These are phyloP conservation scores for Phalacrocorax aristotelis DNA, from an alignment of 2,113 vertebrate species.

Conservation along the genomic window DNA sequence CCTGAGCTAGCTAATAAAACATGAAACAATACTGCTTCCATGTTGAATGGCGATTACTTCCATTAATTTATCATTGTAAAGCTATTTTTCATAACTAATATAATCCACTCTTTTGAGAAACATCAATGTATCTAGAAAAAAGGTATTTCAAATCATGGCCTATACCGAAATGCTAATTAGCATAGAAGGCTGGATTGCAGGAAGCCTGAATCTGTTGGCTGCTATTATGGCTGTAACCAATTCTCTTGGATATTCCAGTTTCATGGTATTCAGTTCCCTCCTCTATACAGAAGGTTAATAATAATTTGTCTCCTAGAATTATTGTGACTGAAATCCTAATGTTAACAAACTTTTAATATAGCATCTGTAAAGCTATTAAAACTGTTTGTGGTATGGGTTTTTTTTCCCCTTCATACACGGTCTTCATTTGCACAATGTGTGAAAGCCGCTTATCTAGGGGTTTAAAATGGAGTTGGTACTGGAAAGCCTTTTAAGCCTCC, in stretches of 20 bases:
- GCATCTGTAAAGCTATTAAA: neutral
- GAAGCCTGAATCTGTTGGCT: no score
- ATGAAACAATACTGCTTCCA: neutral
- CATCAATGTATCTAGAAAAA: neutral
- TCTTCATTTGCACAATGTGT: neutral
- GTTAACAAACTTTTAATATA: neutral
- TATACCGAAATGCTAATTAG: neutral
- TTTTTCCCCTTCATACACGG: neutral
- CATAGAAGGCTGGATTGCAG: neutral
- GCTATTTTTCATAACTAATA: neutral
- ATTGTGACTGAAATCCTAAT: neutral
- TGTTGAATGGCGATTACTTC: neutral
- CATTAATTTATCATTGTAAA: neutral
- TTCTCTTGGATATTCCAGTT: neutral
- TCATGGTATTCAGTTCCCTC: neutral
- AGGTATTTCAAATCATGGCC: neutral
- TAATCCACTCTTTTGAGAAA: neutral
- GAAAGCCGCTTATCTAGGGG: neutral
- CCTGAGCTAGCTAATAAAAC: neutral
- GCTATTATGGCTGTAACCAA: neutral
- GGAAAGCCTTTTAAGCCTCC: neutral
- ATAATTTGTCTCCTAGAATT: neutral
- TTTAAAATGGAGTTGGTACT: neutral
- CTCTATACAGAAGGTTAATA: neutral
- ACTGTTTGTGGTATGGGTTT: neutral